Conservation (phyloP, 2,888 invertebrate genomes). For the Boloria selene region DNA sequence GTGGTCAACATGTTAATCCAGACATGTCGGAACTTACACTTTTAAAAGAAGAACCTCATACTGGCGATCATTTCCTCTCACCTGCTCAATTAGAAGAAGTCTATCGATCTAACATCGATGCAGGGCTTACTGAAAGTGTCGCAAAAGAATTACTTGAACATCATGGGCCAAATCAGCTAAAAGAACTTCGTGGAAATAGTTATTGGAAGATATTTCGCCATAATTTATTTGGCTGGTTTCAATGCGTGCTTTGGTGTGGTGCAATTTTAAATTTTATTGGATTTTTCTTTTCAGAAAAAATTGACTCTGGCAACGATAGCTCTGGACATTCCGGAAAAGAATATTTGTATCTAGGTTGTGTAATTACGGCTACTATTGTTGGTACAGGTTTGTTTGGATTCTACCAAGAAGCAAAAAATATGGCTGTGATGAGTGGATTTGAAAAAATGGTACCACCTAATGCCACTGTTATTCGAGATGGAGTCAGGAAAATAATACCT, state of each 20-base stretch:
- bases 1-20: constrained; percentile 43
- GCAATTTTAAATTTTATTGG: constrained; percentile 84
- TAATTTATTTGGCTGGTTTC: constrained; percentile 88
- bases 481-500: constrained; percentile 80
- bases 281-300: constrained; percentile 62
- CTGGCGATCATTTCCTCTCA: constrained; percentile 73
- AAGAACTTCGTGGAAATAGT: constrained; percentile 82
- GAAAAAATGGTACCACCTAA: constrained; percentile 89
- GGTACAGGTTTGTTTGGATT: constrained; percentile 82
- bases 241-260: constrained; percentile 86
- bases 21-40: constrained; percentile 54
- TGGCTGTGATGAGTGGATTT: constrained; percentile 92
- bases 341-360: constrained; percentile 69
- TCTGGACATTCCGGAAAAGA: constrained; percentile 58
- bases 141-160: constrained; percentile 78
- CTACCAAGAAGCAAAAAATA: constrained; percentile 85
- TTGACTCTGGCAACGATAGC: constrained; percentile 38
- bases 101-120: constrained; percentile 68
- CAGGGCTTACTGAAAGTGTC: constrained; percentile 78
- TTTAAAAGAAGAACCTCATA: constrained; percentile 66
- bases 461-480: constrained; percentile 87
- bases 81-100: constrained; percentile 67
- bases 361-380: constrained; percentile 65
- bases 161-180: constrained; percentile 84
- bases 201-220: constrained; percentile 84